A percentile compares a stretch with the other conserved stretches of the same genome.
Conservation (phyloP, 2,113 vertebrate genomes). For the Plecotus auritus region DNA sequence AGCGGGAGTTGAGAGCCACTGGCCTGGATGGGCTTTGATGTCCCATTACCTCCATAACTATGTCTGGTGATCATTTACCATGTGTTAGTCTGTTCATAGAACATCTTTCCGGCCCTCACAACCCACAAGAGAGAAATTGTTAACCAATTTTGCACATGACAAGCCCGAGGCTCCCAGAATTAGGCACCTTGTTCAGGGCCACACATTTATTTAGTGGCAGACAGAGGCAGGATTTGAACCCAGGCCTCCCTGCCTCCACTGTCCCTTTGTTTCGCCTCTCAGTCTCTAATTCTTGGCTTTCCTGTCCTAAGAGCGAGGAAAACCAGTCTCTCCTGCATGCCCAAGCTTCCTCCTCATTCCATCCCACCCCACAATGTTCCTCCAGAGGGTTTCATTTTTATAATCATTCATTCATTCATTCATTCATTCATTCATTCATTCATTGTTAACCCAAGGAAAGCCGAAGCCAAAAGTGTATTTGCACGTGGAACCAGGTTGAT, state of each 20-base stretch:
- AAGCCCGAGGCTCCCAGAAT: neutral
- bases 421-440: neutral
- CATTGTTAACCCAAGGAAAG: neutral
- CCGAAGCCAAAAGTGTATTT: neutral
- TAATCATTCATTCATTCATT: neutral
- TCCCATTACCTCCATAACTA: rapidly evolving
- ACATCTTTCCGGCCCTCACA: neutral
- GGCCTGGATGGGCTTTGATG: rapidly evolving
- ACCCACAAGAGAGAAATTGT: rapidly evolving
- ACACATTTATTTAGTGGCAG: rapidly evolving
- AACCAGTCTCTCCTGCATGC: rapidly evolving
- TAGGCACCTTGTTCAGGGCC: too few relatives aligned
- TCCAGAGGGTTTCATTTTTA: neutral
- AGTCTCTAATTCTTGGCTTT: neutral
- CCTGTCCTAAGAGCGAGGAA: rapidly evolving
- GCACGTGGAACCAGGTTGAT: rapidly evolving
- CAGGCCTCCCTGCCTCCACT: neutral
- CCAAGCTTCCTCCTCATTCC: neutral
- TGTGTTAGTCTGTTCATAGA: rapidly evolving
- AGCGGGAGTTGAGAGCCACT: rapidly evolving
- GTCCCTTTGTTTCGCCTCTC: neutral
- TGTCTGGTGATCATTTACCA: rapidly evolving
- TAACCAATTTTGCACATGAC: neutral
- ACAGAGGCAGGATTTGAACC: neutral
- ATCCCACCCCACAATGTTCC: rapidly evolving